Percentiles rank a stretch among this genome's conserved stretches.
Evolutionary conservation across 2,888 invertebrate species (phyloP).

Genomic region (Empis stercorea): DNA sequence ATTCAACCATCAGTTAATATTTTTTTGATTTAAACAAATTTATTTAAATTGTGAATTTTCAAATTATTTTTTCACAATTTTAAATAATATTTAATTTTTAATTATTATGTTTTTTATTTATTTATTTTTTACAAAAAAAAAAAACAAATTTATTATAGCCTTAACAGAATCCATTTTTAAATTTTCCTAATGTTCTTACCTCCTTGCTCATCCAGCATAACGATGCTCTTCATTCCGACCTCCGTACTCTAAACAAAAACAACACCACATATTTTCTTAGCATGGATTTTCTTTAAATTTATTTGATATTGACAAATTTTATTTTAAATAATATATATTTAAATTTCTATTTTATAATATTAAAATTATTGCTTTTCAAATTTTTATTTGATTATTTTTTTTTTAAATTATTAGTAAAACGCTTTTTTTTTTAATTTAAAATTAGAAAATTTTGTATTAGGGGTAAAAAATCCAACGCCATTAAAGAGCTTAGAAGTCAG

Average conservation of each 20-base stretch:
- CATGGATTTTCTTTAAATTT: constrained; percentile 13
- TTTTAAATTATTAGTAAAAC: background rate
- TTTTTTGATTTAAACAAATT: too few relatives aligned
- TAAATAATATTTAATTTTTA: constrained; percentile 7
- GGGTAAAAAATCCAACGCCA: background rate
- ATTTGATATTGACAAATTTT: constrained; percentile 1
- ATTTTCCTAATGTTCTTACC: constrained; percentile 54
- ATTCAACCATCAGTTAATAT: too few relatives aligned
- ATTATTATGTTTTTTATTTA: constrained; percentile 4
- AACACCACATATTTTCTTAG: constrained; percentile 35
- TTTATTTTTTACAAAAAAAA: constrained; percentile 8
- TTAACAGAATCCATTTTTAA: constrained; percentile 12
- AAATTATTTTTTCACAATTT: too few relatives aligned
- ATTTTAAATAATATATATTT: constrained; percentile 2
- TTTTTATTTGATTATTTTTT: too few relatives aligned
- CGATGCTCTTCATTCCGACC: constrained; percentile 98
- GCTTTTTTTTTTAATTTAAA: too few relatives aligned
- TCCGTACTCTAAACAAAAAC: constrained; percentile 94
- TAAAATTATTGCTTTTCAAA: background rate
- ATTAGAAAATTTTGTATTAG: background rate
- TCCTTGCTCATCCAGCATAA: constrained; percentile 99
- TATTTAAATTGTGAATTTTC: too few relatives aligned
- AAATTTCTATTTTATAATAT: constrained; percentile 12
- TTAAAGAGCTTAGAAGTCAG: too few relatives aligned
- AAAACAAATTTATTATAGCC: constrained; percentile 12